Percentiles rank a stretch among this genome's conserved stretches.
phyloP scores from a whole-genome alignment of 2,888 invertebrate species.

The Aradus depressus region DNA sequence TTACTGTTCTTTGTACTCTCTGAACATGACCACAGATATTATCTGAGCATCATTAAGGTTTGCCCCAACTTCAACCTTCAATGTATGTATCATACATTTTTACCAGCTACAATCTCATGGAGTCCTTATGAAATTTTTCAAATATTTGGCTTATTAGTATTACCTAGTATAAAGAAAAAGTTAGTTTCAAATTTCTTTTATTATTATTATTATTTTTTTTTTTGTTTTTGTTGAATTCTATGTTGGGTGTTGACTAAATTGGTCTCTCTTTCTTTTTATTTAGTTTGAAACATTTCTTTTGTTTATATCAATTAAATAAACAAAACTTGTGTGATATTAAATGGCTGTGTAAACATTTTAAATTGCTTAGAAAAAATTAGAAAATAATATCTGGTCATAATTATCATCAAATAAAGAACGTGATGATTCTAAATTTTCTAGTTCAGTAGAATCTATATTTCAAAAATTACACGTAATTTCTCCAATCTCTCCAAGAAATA shows the following conservation, averaged over 20 bases:
- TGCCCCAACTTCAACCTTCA: too few relatives aligned
- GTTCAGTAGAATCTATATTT: background rate
- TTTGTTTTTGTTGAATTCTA: background rate
- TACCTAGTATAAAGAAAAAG: slow-evolving; percentile 71
- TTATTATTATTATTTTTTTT: background rate
- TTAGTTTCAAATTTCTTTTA: background rate
- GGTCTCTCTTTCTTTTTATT: too few relatives aligned
- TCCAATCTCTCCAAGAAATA: background rate
- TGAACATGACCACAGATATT: too few relatives aligned
- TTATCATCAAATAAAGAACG: background rate
- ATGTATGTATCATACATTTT: too few relatives aligned
- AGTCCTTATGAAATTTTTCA: too few relatives aligned
- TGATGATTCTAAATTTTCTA: background rate
- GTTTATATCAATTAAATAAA: background rate
- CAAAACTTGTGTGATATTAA: slow-evolving; percentile 20
- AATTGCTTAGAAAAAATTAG: slow-evolving; percentile 6
- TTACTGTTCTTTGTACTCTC: too few relatives aligned
- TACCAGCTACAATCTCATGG: too few relatives aligned
- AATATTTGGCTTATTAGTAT: slow-evolving; percentile 99
- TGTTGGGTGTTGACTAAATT: too few relatives aligned
- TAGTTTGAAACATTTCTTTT: background rate
- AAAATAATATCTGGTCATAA: slow-evolving; percentile 11
- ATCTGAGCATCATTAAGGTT: too few relatives aligned
- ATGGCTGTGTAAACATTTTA: slow-evolving; percentile 19
- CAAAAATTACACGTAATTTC: background rate